Evolutionary conservation across 2,888 invertebrate species (phyloP).

Genomic region (Megastigmus dorsalis): DNA sequence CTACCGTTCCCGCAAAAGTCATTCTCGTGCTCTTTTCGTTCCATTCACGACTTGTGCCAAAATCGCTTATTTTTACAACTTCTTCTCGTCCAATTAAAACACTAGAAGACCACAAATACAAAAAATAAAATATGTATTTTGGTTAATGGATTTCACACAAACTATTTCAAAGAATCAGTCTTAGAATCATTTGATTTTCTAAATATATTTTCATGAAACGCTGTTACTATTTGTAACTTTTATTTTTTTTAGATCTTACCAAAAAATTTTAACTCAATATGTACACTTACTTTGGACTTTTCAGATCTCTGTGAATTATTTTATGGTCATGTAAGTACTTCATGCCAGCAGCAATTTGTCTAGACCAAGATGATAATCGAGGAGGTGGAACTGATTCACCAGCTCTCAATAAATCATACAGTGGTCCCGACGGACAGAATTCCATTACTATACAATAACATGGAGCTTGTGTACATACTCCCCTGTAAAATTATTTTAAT

Average conservation of each 20-base stretch:
- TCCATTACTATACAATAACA: constrained; percentile 98
- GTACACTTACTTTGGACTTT: constrained; percentile 98
- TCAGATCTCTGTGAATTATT: constrained; percentile 98
- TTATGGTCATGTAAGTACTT: constrained; percentile 95
- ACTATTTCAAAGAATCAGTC: no score
- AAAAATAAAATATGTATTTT: background rate
- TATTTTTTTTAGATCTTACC: no score
- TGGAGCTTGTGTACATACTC: constrained; percentile 94
- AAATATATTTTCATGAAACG: no score
- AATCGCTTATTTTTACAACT: constrained; percentile 96
- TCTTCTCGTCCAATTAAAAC: constrained; percentile 88
- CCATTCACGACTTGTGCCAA: constrained; percentile 96
- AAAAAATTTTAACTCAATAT: constrained; percentile 68
- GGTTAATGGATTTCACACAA: background rate
- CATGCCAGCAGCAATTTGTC: constrained; percentile 97
- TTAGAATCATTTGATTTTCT: no score
- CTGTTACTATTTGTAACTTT: no score
- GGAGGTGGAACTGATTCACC: constrained; percentile 90
- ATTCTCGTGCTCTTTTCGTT: constrained; percentile 96
- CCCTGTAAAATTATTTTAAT: no score
- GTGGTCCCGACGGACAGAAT: constrained; percentile 95
- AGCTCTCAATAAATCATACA: constrained; percentile 91
- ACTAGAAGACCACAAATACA: constrained; percentile 75
- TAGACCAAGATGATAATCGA: constrained; percentile 93
- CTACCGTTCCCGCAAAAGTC: constrained; percentile 98